A percentile compares a stretch with the other conserved stretches of the same genome.
Conservation (phyloP, 2,113 vertebrate species). For the Probosciger aterrimus region DNA sequence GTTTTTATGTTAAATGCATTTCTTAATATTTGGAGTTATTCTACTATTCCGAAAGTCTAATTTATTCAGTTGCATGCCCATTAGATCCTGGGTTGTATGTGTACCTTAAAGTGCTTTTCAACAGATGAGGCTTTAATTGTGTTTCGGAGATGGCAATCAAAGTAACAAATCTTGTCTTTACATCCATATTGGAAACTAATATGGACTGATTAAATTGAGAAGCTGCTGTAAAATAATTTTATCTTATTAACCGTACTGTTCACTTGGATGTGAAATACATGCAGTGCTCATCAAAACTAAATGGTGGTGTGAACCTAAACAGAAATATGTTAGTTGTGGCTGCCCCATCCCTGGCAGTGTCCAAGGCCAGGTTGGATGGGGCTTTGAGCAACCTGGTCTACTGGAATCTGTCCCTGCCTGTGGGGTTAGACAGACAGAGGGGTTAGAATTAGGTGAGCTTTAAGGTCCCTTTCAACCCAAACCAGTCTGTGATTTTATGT, state of each 20-base stretch:
- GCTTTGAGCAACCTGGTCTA: not conserved
- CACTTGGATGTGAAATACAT: not conserved
- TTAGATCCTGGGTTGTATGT: not conserved
- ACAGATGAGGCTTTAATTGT: slow-evolving; percentile 2
- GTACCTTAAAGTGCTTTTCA: not conserved
- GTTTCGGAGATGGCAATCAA: not conserved
- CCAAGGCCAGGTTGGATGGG: not conserved
- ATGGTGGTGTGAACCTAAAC: not conserved
- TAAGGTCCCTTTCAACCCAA: not conserved
- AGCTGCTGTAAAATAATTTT: not conserved
- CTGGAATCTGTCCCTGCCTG: not conserved
- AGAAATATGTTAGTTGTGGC: not conserved
- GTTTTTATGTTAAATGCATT: not conserved
- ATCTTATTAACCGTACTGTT: not conserved
- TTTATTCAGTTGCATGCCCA: not conserved
- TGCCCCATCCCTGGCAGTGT: not conserved
- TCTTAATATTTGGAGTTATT: not conserved
- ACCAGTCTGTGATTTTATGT: not conserved
- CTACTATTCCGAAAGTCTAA: not conserved
- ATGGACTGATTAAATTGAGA: not conserved
- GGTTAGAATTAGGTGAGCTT: not conserved
- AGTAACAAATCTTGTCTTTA: not conserved
- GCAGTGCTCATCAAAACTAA: not conserved
- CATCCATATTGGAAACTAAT: not conserved
- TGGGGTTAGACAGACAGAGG: not conserved